These are phyloP conservation scores for Ammospiza caudacuta DNA, from an alignment of 2,113 vertebrate species.

Conservation along the genomic window DNA sequence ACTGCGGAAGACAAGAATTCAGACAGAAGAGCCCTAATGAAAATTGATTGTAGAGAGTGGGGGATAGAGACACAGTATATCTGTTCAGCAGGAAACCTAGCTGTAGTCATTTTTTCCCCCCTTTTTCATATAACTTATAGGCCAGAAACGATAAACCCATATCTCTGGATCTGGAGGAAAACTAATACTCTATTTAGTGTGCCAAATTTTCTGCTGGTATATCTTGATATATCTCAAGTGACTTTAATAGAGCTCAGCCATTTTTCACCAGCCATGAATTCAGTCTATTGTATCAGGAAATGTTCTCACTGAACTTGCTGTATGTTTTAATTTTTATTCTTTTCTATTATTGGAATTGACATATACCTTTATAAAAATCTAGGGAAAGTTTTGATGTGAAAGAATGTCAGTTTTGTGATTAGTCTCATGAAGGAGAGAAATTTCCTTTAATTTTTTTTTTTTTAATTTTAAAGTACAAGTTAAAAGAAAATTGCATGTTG, in stretches of 20 bases:
- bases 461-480: neutral
- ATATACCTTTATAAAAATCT: neutral
- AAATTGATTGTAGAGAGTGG: constrained; percentile 39
- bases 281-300: neutral
- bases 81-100: neutral
- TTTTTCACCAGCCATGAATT: constrained; percentile 7
- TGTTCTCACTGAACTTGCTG: neutral
- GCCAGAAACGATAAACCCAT: constrained; percentile 38
- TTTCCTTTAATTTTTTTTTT: neutral
- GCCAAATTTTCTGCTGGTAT: constrained; percentile 39
- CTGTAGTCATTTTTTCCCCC: neutral
- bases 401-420: neutral
- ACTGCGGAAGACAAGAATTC: neutral
- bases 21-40: constrained; percentile 39
- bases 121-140: neutral
- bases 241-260: neutral
- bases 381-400: neutral
- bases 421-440: neutral
- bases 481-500: neutral
- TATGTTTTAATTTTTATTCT: neutral
- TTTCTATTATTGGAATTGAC: neutral
- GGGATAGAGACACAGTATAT: constrained; percentile 12
- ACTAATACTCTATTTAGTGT: constrained; percentile 12
- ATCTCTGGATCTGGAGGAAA: constrained; percentile 16
- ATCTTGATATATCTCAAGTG: constrained; percentile 27